phyloP scores from a whole-genome alignment of 2,113 vertebrate species.

The Epinephelus moara region DNA sequence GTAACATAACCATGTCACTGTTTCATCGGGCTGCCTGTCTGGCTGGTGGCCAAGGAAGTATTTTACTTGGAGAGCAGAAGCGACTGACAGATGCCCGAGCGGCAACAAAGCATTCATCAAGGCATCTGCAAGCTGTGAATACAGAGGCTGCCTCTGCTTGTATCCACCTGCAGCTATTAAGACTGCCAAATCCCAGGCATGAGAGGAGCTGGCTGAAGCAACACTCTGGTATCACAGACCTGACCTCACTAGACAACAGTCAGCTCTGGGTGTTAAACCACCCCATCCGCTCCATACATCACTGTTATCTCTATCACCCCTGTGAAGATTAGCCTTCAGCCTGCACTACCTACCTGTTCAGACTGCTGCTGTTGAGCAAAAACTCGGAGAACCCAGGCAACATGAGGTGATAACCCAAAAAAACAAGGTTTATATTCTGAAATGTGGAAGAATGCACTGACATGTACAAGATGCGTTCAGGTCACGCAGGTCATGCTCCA shows the following conservation, averaged over 20 bases:
- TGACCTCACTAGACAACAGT: slow-evolving; percentile 76
- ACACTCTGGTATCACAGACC: slow-evolving; percentile 65
- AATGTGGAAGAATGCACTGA: not conserved
- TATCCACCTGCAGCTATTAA: slow-evolving; percentile 70
- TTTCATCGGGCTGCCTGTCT: slow-evolving; percentile 20
- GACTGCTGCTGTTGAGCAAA: slow-evolving; percentile 38
- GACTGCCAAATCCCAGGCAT: slow-evolving; percentile 60
- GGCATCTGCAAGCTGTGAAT: slow-evolving; percentile 54
- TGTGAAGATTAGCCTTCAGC: slow-evolving; percentile 77
- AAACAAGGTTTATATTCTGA: slow-evolving; percentile 21
- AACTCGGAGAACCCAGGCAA: slow-evolving; percentile 25
- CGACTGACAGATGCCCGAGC: slow-evolving; percentile 71
- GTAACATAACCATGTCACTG: slow-evolving; percentile 27
- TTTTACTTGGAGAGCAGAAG: slow-evolving; percentile 64
- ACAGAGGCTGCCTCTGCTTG: slow-evolving; percentile 38
- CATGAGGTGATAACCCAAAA: slow-evolving; percentile 41
- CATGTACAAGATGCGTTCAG: not conserved
- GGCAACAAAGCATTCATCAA: slow-evolving; percentile 66
- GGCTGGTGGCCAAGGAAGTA: slow-evolving; percentile 50
- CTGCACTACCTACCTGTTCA: slow-evolving; percentile 55
- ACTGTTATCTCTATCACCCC: slow-evolving; percentile 80
- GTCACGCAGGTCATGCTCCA: not conserved
- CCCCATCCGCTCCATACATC: slow-evolving; percentile 76
- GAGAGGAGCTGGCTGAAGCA: slow-evolving; percentile 63
- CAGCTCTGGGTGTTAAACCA: slow-evolving; percentile 78